These are phyloP conservation scores for Agrochola lychnidis DNA, from an alignment of 2,888 invertebrate species.

Conservation along the genomic window DNA sequence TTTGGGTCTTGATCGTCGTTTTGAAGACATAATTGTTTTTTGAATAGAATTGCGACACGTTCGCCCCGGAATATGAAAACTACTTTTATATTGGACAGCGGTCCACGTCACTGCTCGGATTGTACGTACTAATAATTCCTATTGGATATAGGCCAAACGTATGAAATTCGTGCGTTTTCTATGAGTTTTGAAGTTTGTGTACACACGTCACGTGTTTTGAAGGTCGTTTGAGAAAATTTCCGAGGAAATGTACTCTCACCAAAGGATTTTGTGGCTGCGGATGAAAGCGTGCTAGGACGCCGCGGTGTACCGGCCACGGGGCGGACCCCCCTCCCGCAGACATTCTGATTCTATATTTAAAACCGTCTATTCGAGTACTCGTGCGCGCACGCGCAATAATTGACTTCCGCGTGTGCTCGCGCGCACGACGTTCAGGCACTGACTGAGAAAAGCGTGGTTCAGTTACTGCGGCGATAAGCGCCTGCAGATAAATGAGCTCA, in stretches of 20 bases:
- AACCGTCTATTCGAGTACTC: conserved; percentile 89
- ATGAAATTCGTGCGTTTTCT: conserved; percentile 83
- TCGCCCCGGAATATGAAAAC: conserved; percentile 80
- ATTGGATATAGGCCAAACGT: conserved; percentile 90
- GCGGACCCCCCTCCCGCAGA: conserved; percentile 91
- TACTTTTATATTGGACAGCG: conserved; percentile 85
- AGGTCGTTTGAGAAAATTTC: conserved; percentile 77
- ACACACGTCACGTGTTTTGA: conserved; percentile 81
- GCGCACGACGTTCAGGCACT: conserved; percentile 87
- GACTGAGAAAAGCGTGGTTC: conserved; percentile 86
- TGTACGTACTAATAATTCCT: conserved; percentile 82
- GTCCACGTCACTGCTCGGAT: conserved; percentile 83
- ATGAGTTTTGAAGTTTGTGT: conserved; percentile 86
- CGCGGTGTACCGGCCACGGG: conserved; percentile 94
- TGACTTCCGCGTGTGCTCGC: conserved; percentile 90
- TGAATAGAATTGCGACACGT: conserved; percentile 75
- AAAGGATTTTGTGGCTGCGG: conserved; percentile 84
- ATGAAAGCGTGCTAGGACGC: conserved; percentile 88
- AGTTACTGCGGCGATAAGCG: conserved; percentile 84
- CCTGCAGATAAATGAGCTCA: conserved; percentile 87
- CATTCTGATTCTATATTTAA: conserved; percentile 89
- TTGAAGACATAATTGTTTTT: conserved; percentile 84
- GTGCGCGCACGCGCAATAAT: conserved; percentile 88
- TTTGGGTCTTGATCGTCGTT: conserved; percentile 86
- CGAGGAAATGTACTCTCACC: conserved; percentile 84